Conservation (phyloP, 2,888 invertebrate genomes). For the Tenthredo amoena region DNA sequence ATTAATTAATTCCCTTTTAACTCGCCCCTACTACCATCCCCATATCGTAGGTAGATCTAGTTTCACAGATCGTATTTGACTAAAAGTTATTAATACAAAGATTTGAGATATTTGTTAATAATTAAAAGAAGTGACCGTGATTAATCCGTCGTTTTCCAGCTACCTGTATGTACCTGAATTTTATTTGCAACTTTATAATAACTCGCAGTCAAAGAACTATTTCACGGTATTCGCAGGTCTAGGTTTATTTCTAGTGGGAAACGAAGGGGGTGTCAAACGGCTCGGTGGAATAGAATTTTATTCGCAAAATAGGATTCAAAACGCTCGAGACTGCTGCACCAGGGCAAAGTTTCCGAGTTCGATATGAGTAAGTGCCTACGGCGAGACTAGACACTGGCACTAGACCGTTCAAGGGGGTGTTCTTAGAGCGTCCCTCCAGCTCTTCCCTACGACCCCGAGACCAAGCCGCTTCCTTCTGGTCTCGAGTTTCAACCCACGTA, state of each 20-base stretch:
- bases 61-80: neutral
- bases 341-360: constrained; percentile 19
- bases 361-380: constrained; percentile 40
- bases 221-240: neutral
- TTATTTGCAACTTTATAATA: neutral
- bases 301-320: constrained; percentile 17
- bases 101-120: neutral
- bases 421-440: neutral
- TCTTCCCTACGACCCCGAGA: neutral
- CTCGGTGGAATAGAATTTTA: neutral
- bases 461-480: constrained; percentile 14
- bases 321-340: neutral
- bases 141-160: neutral
- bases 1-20: constrained; percentile 10
- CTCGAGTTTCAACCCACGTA: constrained; percentile 15
- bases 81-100: neutral
- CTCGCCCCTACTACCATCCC: neutral
- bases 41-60: neutral
- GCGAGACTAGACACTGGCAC: constrained; percentile 41
- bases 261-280: neutral
- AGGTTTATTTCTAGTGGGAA: neutral
- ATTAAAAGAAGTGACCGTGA: neutral
- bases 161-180: neutral
- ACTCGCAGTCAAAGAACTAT: neutral
- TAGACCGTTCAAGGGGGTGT: constrained; percentile 28